Conservation (phyloP, 2,888 invertebrate species). For the Zeuzera pyrina region DNA sequence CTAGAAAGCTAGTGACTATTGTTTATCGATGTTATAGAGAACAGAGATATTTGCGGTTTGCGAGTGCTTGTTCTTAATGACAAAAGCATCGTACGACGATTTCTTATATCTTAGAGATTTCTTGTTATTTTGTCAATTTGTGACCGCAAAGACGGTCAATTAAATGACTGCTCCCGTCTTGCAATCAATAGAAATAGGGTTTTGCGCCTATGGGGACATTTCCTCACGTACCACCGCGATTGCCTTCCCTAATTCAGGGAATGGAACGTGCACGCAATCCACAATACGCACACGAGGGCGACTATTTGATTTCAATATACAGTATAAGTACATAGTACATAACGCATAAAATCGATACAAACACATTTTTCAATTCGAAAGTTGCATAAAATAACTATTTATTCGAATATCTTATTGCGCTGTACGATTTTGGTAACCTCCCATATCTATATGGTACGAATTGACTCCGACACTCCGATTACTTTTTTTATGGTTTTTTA, state of each 20-base stretch:
- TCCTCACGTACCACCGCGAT: conserved; percentile 36
- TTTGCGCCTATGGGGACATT: conserved; percentile 34
- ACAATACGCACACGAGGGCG: conserved; percentile 28
- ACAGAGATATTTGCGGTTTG: not conserved
- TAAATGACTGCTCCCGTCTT: conserved; percentile 14
- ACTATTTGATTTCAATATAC: no score
- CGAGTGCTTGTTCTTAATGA: not conserved
- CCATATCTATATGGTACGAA: no score
- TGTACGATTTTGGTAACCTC: no score
- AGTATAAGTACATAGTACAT: no score
- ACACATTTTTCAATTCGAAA: no score
- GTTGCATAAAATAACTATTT: no score
- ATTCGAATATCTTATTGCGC: no score
- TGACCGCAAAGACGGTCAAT: no score
- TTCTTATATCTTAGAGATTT: no score
- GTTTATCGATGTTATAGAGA: conserved; percentile 27
- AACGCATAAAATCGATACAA: conserved; percentile 28
- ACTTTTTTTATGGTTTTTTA: no score
- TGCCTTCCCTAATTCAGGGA: conserved; percentile 41
- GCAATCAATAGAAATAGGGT: conserved; percentile 33
- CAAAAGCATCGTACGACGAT: conserved; percentile 3
- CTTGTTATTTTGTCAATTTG: no score
- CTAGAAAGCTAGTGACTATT: conserved; percentile 28
- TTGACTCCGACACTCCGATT: no score
- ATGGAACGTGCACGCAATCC: conserved; percentile 47